phyloP scores from a whole-genome alignment of 23 tunicate species.

The Halocynthia roretzi region DNA sequence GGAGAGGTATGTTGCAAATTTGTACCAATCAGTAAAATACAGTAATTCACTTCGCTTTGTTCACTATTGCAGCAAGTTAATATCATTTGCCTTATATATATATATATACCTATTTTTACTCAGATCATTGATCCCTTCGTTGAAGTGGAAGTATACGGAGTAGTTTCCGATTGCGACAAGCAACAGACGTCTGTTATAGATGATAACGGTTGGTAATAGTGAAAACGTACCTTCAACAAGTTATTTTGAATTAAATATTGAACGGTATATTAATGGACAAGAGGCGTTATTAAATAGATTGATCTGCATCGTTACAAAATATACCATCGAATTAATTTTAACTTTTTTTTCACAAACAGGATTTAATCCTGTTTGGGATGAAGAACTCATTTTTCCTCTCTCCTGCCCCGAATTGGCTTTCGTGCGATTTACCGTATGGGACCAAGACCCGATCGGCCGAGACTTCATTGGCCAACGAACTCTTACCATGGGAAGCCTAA shows the following conservation, averaged over 20 bases:
- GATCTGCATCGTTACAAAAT: no score
- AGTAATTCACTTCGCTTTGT: no score
- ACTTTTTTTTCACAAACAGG: conserved; percentile 15
- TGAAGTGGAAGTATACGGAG: conserved; percentile 76
- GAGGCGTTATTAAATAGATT: no score
- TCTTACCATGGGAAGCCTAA: conserved; percentile 27
- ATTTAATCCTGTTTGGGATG: conserved; percentile 81
- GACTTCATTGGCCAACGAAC: conserved; percentile 87
- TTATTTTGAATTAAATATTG: no score
- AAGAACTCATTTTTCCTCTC: conserved; percentile 31
- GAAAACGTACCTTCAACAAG: background rate
- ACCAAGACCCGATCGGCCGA: conserved; percentile 77
- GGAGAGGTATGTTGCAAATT: conserved; percentile 65
- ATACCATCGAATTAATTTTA: no score
- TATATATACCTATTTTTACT: background rate
- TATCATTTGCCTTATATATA: background rate
- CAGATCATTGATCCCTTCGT: conserved; percentile 88
- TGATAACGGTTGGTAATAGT: conserved; percentile 62
- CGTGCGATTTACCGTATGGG: conserved; percentile 77
- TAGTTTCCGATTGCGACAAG: conserved; percentile 28
- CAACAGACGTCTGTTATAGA: conserved; percentile 58
- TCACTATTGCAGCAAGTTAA: no score
- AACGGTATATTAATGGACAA: no score
- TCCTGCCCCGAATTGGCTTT: conserved; percentile 62
- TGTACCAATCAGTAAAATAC: no score